Conservation (phyloP, 2,888 invertebrate species). For the Drosophila nigricruria region DNA sequence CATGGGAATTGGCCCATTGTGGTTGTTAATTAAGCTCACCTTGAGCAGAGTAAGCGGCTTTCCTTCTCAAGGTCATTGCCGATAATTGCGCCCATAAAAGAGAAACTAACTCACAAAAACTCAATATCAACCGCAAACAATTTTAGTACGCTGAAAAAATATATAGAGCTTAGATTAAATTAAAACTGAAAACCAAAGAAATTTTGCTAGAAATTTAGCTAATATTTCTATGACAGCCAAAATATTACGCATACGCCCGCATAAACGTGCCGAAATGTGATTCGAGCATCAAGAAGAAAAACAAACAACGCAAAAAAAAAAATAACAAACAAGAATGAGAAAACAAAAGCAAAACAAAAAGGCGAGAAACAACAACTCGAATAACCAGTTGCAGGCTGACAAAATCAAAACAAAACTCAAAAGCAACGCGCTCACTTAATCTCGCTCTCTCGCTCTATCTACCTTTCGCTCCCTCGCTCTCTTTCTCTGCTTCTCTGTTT, state of each 20-base stretch:
- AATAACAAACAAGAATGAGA: slow-evolving; percentile 41
- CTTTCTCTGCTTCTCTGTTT: neutral
- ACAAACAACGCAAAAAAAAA: slow-evolving; percentile 1
- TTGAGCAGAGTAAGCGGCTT: slow-evolving; percentile 55
- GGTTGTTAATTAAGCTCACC: slow-evolving; percentile 76
- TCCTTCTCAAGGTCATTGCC: slow-evolving; percentile 67
- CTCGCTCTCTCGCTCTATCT: slow-evolving; percentile 4
- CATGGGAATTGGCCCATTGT: slow-evolving; percentile 36
- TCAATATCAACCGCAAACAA: slow-evolving; percentile 14
- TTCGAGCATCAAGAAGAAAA: slow-evolving; percentile 9
- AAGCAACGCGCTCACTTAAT: slow-evolving; percentile 37
- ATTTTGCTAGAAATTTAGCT: neutral
- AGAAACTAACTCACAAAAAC: slow-evolving; percentile 7
- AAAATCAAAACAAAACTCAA: slow-evolving; percentile 75
- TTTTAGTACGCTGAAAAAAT: neutral
- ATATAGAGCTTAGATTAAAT: neutral
- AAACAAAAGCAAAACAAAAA: slow-evolving; percentile 59
- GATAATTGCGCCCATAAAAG: slow-evolving; percentile 62
- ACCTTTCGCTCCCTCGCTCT: neutral
- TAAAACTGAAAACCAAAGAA: neutral
- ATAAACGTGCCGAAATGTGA: slow-evolving; percentile 1
- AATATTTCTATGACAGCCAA: neutral
- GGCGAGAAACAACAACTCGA: slow-evolving; percentile 41
- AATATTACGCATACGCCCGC: slow-evolving; percentile 40
- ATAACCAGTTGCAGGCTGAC: slow-evolving; percentile 70